Conservation (phyloP, 2,113 vertebrate species). For the Trichechus manatus region DNA sequence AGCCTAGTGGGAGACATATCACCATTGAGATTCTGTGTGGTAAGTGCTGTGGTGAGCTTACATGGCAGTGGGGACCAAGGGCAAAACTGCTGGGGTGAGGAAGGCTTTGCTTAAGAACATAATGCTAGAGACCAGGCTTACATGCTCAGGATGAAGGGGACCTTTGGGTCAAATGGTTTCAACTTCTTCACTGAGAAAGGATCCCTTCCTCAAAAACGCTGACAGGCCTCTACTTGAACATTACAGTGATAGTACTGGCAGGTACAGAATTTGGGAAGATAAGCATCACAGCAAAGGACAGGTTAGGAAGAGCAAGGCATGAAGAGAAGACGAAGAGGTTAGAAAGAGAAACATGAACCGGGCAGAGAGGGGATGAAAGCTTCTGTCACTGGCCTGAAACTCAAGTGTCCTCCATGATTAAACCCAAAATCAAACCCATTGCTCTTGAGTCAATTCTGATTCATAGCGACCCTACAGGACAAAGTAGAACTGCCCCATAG, state of each 20-base stretch:
- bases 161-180: neutral
- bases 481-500: too few species aligned
- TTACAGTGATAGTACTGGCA: neutral
- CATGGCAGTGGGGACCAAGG: neutral
- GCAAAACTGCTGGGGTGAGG: neutral
- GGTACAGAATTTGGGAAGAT: neutral
- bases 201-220: neutral
- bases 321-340: neutral
- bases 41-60: neutral
- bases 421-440: too few species aligned
- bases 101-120: neutral
- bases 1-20: neutral
- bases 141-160: neutral
- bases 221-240: neutral
- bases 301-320: neutral
- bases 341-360: neutral
- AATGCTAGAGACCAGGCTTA: neutral
- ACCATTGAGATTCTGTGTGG: neutral
- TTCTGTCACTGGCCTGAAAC: neutral
- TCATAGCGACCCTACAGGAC: too few species aligned
- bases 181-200: neutral
- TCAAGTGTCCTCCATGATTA: neutral
- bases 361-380: neutral
- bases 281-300: neutral
- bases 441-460: too few species aligned